phyloP scores from a whole-genome alignment of 2,797 vertebrate genomes.

The Acipenser oxyrinchus region DNA sequence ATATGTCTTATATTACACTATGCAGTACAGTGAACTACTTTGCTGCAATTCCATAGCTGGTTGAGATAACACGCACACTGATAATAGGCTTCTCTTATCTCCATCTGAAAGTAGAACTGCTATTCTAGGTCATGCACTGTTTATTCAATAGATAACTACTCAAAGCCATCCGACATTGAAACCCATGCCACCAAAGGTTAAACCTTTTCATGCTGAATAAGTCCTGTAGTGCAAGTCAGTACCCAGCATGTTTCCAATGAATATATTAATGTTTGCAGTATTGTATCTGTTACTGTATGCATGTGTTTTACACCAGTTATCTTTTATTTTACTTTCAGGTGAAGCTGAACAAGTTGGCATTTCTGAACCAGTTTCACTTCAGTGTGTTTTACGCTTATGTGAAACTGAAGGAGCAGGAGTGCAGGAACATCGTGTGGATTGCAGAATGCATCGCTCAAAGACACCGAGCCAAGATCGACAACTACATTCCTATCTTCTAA shows the following conservation, averaged over 20 bases:
- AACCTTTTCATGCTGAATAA: too few relatives aligned
- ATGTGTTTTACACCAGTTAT: background rate
- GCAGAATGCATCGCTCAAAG: slow-evolving; percentile 96
- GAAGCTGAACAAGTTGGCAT: slow-evolving; percentile 95
- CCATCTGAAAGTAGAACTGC: too few relatives aligned
- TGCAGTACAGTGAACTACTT: too few relatives aligned
- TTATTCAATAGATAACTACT: background rate
- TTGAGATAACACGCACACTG: too few relatives aligned
- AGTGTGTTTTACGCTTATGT: slow-evolving; percentile 97
- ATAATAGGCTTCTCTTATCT: too few relatives aligned
- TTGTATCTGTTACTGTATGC: background rate
- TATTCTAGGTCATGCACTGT: too few relatives aligned
- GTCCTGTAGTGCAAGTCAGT: too few relatives aligned
- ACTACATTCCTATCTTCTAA: slow-evolving; percentile 98
- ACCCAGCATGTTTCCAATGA: too few relatives aligned
- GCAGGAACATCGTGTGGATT: slow-evolving; percentile 97
- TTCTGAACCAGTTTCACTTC: slow-evolving; percentile 98
- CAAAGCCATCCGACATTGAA: background rate
- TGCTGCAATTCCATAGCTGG: too few relatives aligned
- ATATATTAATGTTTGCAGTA: too few relatives aligned
- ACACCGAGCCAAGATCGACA: slow-evolving; percentile 96
- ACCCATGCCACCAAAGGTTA: background rate
- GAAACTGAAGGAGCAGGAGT: slow-evolving; percentile 98
- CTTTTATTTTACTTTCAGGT: slow-evolving; percentile 58
- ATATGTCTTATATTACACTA: too few relatives aligned